Evolutionary conservation across 53 echinoderm and acorn worm genomes (phyloP), one percentile per base, ranked within the genome.

Genomic region (Actinopyga echinites): DNA sequence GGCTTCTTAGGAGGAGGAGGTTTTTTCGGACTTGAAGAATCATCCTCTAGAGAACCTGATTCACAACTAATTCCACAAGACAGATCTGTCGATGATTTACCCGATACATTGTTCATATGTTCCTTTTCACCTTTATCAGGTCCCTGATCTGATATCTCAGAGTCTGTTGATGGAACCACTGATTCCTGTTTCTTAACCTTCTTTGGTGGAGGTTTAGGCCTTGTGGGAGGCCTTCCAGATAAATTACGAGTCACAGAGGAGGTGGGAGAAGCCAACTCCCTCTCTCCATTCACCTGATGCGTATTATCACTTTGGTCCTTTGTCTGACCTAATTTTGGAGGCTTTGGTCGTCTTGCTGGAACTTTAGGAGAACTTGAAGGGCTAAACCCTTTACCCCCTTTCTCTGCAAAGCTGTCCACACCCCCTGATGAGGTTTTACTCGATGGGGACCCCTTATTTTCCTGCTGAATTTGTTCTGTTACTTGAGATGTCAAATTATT

Each of bases 1-100:
- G 87, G 87, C 54, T 83, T 87, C 1, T 53, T 3, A 5, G 35
- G 24, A n/a, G 74, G 43, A 56, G 43, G 25, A 55, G 73, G 40
- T 42, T 71, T 71, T 40, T 26, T 26, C 24, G 30, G 11, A 10
- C 2, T 32, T 65, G 44, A 5, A 24, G n/a, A 49, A 49, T 49
- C 49, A 49, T 49, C 49, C 49, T 49, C 17, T 1, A 49, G 2
- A 15, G 3, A 1, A 17, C 49, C 17, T 49, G 49, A 49, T 49
- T 49, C 49, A 49, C 15, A 49, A 49, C 17, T 17, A 49, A 1
- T 49, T 10, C 49, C 49, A 49, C 49, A 49, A 10, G 49, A 17
- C 0, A 17, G 17, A 49, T 49, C 49, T 49, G 13, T 49, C 1
- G 49, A 49, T 0, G 17, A 17, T 49, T 49, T 49, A 15, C 49